Evolutionary conservation across 2,888 invertebrate genomes (phyloP), one percentile per base, ranked within the genome.

Genomic region (Ypsolopha sequella): DNA sequence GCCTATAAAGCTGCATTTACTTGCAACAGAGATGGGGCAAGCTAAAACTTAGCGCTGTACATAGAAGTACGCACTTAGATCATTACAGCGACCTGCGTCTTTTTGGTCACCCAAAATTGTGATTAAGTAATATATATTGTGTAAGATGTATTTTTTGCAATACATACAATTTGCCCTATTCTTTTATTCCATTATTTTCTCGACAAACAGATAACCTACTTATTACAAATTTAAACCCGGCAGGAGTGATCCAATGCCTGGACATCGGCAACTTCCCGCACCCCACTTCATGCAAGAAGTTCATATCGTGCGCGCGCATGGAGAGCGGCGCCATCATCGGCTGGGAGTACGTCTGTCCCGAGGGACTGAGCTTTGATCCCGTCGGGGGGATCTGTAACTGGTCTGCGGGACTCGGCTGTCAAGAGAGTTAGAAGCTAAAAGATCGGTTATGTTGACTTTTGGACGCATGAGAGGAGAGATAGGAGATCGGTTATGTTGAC

Each of bases 191-290:
- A 24, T 24, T 24, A 24, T 24, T 24, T 4, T 24, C 24, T 24
- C 24, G 2, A 24, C 2, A 24, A 4, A 24, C 24, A 24, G 24
- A 24, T 24, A 24, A 24, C 24, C 24, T 24, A 24, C 24, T 24
- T 24, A 24, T 24, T 24, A 4, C 4, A 11, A 6, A 44, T 10
- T 6, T 9, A 4, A n/a, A 11, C 55, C 52, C 43, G 45, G 7
- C 90, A 70, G 95, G 94, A 36, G 89, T 89, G 51, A 92, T 97
- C 60, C 92, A 94, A 60, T 97, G 97, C 68, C 79, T 95, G 53
- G 96, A 96, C 73, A 93, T 94, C 61, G 97, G 97, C 41, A 96
- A 94, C 73, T 97, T 96, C 80, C 94, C 96, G 0, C 96, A 97
- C 82, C 97, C 97, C 2, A 88, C 91, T 11, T 95, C 95, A 0